Percentiles rank a stretch among this genome's conserved stretches.
These are phyloP conservation scores for Parapsyche elsis DNA, from an alignment of 1,140 invertebrate species.

Conservation along the genomic window DNA sequence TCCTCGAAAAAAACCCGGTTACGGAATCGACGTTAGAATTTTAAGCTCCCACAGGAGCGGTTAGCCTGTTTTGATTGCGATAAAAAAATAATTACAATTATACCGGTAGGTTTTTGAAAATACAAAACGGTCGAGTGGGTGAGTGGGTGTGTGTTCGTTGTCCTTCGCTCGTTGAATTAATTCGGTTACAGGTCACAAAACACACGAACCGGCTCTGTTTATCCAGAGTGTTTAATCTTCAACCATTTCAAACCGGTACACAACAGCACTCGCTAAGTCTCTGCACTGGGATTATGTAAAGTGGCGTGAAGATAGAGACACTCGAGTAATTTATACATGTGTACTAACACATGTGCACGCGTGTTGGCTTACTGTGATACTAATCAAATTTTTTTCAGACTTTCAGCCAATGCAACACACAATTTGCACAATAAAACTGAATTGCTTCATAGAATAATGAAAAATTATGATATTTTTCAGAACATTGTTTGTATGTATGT, in stretches of 20 bases:
- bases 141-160: background rate
- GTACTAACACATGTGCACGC: background rate
- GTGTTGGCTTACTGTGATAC: too few species aligned
- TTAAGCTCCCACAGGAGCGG: background rate
- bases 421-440: too few species aligned
- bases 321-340: background rate
- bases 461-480: too few species aligned
- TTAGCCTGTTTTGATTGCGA: too few species aligned
- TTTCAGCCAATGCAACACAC: too few species aligned
- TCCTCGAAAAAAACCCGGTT: background rate
- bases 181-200: constrained; percentile 25
- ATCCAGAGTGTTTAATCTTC: constrained; percentile 36
- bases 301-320: constrained; percentile 6
- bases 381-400: too few species aligned
- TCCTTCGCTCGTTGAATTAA: constrained; percentile 17
- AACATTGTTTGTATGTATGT: too few species aligned
- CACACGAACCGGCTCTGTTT: background rate
- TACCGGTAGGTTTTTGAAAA: too few species aligned
- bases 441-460: too few species aligned
- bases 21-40: background rate
- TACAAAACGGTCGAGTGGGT: background rate
- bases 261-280: background rate
- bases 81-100: too few species aligned
- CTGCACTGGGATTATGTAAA: constrained; percentile 19
- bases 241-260: constrained; percentile 15